phyloP scores from a whole-genome alignment of 2,888 invertebrate genomes.

The Oxyteleia sp. region DNA sequence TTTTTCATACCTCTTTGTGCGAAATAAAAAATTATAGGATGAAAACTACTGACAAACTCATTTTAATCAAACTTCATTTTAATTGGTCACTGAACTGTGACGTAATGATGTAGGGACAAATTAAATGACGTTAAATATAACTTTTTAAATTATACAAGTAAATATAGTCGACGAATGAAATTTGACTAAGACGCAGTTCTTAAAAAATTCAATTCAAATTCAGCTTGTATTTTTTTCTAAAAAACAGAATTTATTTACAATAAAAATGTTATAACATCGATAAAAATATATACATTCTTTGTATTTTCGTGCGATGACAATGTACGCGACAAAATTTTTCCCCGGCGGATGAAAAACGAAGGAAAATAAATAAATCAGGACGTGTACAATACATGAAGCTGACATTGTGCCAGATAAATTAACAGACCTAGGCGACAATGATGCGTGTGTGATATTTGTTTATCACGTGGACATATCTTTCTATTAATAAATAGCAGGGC shows the following conservation, averaged over 20 bases:
- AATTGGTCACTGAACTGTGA: not conserved
- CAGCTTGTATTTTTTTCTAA: not conserved
- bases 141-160: too few species aligned
- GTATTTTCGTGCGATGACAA: constrained; percentile 18
- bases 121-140: too few species aligned
- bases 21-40: not conserved
- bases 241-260: constrained; percentile 21
- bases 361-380: constrained; percentile 47
- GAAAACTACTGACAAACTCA: not conserved
- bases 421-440: constrained; percentile 50
- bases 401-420: constrained; percentile 61
- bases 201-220: not conserved
- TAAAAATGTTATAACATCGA: constrained; percentile 15
- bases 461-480: constrained; percentile 59
- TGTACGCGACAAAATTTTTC: constrained; percentile 10
- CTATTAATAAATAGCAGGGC: constrained; percentile 58
- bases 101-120: too few species aligned
- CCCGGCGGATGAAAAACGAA: constrained; percentile 21
- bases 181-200: not conserved
- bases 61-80: not conserved
- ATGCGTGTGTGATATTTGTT: constrained; percentile 56
- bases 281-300: constrained; percentile 15
- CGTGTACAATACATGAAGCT: constrained; percentile 28
- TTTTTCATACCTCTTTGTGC: too few species aligned
- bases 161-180: not conserved